Percentiles rank a stretch among this genome's conserved stretches.
These are phyloP conservation scores for Syngnathus rostellatus DNA, from an alignment of 2,797 vertebrate genomes.

Conservation along the genomic window DNA sequence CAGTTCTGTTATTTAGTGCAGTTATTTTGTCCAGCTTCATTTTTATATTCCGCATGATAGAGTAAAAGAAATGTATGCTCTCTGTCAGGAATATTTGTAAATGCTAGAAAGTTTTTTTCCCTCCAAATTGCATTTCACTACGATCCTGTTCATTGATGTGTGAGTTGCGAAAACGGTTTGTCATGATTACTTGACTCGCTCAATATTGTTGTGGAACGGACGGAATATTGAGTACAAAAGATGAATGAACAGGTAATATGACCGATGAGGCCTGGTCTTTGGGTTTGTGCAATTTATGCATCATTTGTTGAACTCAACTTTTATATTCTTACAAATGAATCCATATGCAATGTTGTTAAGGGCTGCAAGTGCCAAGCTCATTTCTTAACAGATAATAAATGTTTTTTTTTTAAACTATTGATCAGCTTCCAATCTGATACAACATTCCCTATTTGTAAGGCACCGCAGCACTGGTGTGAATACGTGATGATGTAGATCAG, in stretches of 20 bases:
- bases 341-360: neutral
- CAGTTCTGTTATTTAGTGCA: too few species aligned
- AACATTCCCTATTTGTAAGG: conserved; percentile 34
- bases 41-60: too few species aligned
- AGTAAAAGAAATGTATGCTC: too few species aligned
- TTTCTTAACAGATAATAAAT: neutral
- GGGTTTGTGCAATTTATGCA: conserved; percentile 37
- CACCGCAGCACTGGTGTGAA: conserved; percentile 6
- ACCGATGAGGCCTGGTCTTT: conserved; percentile 23
- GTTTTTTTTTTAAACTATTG: conserved; percentile 10
- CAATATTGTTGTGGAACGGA: conserved; percentile 32
- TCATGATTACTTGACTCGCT: conserved; percentile 27
- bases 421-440: conserved; percentile 35
- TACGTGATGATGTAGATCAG: neutral
- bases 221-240: conserved; percentile 34
- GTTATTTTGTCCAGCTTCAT: too few species aligned
- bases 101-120: neutral
- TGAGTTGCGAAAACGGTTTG: conserved; percentile 18
- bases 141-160: neutral
- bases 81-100: too few species aligned
- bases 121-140: neutral
- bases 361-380: neutral
- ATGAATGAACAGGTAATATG: conserved; percentile 34
- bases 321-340: neutral
- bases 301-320: conserved; percentile 47